phyloP scores from a whole-genome alignment of 2,888 invertebrate species.

The Nomada fucata region DNA sequence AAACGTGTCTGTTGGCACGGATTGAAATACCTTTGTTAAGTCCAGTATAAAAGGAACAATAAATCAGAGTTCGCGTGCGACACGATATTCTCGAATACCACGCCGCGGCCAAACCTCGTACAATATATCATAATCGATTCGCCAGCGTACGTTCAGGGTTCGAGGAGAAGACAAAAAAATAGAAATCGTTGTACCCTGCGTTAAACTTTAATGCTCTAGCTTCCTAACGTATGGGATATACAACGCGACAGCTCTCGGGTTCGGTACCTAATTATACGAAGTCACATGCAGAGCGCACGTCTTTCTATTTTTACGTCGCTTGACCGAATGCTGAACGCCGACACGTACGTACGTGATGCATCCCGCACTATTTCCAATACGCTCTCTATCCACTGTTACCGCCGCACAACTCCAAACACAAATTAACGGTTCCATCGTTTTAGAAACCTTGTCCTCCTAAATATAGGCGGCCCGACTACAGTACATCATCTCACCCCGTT shows the following conservation, averaged over 20 bases:
- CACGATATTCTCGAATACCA: neutral
- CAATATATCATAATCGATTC: constrained; percentile 44
- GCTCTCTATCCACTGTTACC: constrained; percentile 26
- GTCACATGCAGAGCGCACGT: constrained; percentile 82
- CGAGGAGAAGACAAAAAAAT: constrained; percentile 46
- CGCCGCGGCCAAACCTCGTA: constrained; percentile 6
- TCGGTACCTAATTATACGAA: constrained; percentile 82
- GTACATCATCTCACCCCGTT: constrained; percentile 14
- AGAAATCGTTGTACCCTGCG: constrained; percentile 61
- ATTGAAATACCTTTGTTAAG: constrained; percentile 26
- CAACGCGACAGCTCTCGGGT: constrained; percentile 73
- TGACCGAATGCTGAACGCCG: constrained; percentile 79
- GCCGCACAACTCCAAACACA: constrained; percentile 38
- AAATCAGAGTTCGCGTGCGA: constrained; percentile 17
- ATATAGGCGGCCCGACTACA: constrained; percentile 22
- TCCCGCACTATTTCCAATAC: constrained; percentile 69
- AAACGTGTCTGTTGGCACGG: neutral
- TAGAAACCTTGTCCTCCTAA: constrained; percentile 28
- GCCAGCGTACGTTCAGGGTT: neutral
- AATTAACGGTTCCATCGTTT: constrained; percentile 45
- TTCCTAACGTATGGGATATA: constrained; percentile 74
- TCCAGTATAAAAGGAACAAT: neutral
- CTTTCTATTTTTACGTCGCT: constrained; percentile 82
- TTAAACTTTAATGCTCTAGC: constrained; percentile 67
- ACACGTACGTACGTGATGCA: constrained; percentile 70